These are phyloP conservation scores for Solenodon paradoxus DNA, from an alignment of 2,113 vertebrate genomes.

Conservation along the genomic window DNA sequence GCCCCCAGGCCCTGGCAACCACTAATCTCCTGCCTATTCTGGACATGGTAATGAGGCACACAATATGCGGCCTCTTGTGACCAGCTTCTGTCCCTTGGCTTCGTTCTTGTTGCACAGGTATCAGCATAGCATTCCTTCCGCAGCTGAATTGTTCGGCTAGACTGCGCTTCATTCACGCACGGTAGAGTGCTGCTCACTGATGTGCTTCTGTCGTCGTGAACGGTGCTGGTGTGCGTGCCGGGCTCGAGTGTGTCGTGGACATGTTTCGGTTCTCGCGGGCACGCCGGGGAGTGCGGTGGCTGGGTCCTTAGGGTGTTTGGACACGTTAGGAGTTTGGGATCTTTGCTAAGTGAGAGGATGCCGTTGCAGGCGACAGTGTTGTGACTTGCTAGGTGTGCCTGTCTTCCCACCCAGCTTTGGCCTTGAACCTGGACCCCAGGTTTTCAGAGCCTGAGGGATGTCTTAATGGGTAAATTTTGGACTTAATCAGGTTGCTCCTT, in stretches of 20 bases:
- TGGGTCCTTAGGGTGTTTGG: not conserved
- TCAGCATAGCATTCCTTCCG: not conserved
- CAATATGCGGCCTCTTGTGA: not conserved
- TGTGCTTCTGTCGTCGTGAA: no score
- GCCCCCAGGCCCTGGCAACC: no score
- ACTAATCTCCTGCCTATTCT: no score
- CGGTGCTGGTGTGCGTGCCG: no score
- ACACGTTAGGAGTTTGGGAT: not conserved
- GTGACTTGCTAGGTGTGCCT: not conserved
- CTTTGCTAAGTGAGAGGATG: not conserved
- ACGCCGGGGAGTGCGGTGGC: not conserved
- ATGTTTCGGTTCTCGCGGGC: not conserved
- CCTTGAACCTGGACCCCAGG: no score
- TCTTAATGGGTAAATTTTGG: not conserved
- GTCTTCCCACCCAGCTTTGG: no score
- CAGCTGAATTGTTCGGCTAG: not conserved
- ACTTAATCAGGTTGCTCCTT: not conserved
- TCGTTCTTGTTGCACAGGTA: not conserved
- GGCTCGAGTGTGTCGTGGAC: no score
- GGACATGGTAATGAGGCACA: not conserved
- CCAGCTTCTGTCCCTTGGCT: not conserved
- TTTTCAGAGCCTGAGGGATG: not conserved
- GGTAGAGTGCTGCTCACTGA: no score
- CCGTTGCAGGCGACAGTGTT: not conserved
- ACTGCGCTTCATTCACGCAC: no score